Evolutionary conservation across 2,113 vertebrate species (phyloP), one percentile per base, ranked within the genome.

Genomic region (Tympanuchus pallidicinctus): DNA sequence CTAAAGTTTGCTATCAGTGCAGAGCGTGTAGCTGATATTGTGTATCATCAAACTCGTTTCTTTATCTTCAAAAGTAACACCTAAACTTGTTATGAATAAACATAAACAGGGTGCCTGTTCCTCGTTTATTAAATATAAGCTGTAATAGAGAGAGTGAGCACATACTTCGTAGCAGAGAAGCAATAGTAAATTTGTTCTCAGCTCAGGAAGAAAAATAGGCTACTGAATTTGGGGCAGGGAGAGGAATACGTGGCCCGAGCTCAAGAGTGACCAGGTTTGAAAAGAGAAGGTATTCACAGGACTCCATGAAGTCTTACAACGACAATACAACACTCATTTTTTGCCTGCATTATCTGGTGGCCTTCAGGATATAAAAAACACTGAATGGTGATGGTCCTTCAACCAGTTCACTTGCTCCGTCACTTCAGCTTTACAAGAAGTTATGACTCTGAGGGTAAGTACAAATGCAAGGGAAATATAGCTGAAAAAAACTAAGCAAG

Each of bases 41-140:
- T 96, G 6, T 94, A 95, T 97, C 94, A 96, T 97, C 97, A 97
- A 85, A 95, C 95, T 96, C 95, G 85, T 93, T 97, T 94, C 97
- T 97, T 97, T 89, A 97, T 96, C 96, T 97, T 97, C 93, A 96
- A 96, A 97, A 96, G 94, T 96, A 96, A 89, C 92, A 91, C 86
- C 95, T 95, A 95, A 97, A 96, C 79, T 94, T 95, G 89, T 94
- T 96, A 96, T 97, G 95, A 97, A 96, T 97, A 97, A 97, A 97
- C 95, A 95, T 97, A 97, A 96, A 97, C 94, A 96, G 86, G 72
- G 79, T 93, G 75, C 88, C 96, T 97, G 95, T 97, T 97, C 72
- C 94, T 96, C 85, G 86, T 95, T 94, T 93, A 96, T 97, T 96
- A 97, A 97, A 97, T 96, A 96, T 96, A 96, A 97, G 94, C 82